Percentiles rank a stretch among this genome's conserved stretches.
Conservation (phyloP, 2,888 invertebrate genomes). For the Quadriops clusia region DNA sequence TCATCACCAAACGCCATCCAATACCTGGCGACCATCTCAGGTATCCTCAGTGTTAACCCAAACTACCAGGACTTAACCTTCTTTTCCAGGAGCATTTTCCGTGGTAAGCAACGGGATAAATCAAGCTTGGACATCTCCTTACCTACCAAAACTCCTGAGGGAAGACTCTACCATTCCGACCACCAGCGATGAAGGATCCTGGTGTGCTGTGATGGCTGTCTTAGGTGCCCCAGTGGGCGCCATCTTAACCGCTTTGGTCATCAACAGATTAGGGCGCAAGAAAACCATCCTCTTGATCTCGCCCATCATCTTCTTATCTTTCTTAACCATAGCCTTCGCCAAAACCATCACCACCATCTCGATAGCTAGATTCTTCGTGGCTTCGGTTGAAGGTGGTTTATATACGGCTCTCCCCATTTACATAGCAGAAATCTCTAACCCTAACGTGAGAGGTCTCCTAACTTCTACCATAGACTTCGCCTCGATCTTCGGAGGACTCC, state of each 20-base stretch:
- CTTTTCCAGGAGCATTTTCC: conserved; percentile 25
- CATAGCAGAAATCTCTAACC: conserved; percentile 47
- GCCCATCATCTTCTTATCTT: conserved; percentile 42
- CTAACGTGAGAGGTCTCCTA: conserved; percentile 45
- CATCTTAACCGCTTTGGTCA: conserved; percentile 47
- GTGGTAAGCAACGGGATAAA: conserved; percentile 28
- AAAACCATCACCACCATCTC: conserved; percentile 45
- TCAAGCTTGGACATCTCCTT: conserved; percentile 48
- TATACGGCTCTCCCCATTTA: conserved; percentile 43
- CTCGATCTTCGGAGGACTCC: conserved; percentile 44
- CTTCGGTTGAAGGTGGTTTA: conserved; percentile 40
- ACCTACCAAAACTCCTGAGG: conserved; percentile 39
- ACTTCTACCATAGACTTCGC: conserved; percentile 47
- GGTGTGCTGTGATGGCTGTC: conserved; percentile 54
- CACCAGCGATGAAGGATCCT: conserved; percentile 42
- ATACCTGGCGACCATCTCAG: too few relatives aligned
- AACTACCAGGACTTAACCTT: too few relatives aligned
- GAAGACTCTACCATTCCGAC: conserved; percentile 42
- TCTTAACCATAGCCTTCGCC: conserved; percentile 48
- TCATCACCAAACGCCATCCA: too few relatives aligned
- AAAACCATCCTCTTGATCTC: conserved; percentile 25
- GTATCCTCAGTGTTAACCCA: too few relatives aligned
- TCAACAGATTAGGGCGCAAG: conserved; percentile 53
- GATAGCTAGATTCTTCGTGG: conserved; percentile 35
- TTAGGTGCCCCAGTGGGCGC: conserved; percentile 53